Base-by-base conservation (phyloP, 2,113 vertebrate genomes). In the Poecilia latipinna region DNA sequence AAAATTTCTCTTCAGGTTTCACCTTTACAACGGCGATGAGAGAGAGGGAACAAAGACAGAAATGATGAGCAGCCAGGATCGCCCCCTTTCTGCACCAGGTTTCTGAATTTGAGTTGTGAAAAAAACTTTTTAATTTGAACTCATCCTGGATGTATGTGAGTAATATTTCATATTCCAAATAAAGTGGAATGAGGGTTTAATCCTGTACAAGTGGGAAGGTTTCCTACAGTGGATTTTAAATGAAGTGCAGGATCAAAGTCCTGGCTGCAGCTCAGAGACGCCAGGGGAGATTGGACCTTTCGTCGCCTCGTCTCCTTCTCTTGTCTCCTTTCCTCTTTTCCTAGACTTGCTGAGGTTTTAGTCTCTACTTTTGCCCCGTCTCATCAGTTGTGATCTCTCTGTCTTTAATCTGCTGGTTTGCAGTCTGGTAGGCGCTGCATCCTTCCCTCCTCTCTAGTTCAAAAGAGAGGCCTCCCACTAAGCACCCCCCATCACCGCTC, bases 381-480 rank as follows among this genome's bases (percentile, higher is more conserved):
- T 44, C 54, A 13, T 70, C 80, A 35, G 69, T 72, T 62, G 51
- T 82, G 69, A 74, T 26, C 68, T 67, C 72, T 74, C 26, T 12
- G 0, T 82, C 85, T 91, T 88, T 85, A 85, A 89, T 89, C 75
- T 82, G 48, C 74, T 44, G 26, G 12, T 28, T 42, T 63, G 42
- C 26, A 63, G 31, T 74, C 31, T 33, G 29, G n/a, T 73, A 64
- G 24, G 61, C 28, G 81, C 75, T 44, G 51, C 68, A 60, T 51
- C 51, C 37, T 65, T 66, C 51, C 77, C 54, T 57, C 32, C 68
- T 12, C 72, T 78, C n/a, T 26, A 86, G 80, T 89, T 90, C 90
- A 91, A 90, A 90, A 70, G 68, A 72, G 65, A 48, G 87, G 79
- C 77, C 84, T 90, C 89, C 84, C 74, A 85, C 87, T 68, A 88